Evolutionary conservation across 1,140 invertebrate genomes (phyloP).

Genomic region (Helicoverpa zea): DNA sequence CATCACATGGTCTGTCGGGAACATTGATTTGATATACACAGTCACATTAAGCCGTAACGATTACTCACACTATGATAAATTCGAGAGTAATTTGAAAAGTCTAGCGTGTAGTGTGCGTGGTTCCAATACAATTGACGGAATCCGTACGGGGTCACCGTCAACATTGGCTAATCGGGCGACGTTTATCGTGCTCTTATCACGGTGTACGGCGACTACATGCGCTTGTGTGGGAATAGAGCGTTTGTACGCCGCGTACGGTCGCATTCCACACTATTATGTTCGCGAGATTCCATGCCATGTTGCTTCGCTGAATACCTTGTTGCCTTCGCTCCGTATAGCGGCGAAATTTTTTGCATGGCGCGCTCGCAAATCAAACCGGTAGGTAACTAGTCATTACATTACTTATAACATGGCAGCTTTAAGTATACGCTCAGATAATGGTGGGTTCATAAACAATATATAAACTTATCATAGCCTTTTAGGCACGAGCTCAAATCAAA

Average conservation of each 20-base stretch:
- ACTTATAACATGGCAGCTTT: constrained; percentile 40
- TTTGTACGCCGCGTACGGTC: constrained; percentile 62
- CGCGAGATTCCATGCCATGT: constrained; percentile 74
- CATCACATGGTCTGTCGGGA: constrained; percentile 6
- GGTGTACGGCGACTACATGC: constrained; percentile 58
- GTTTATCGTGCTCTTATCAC: constrained; percentile 81
- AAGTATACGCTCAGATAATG: constrained; percentile 23
- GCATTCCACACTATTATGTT: constrained; percentile 82
- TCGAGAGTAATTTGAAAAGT: constrained; percentile 45
- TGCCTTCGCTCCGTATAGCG: constrained; percentile 66
- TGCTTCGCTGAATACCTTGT: constrained; percentile 62
- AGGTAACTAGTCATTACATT: constrained; percentile 58
- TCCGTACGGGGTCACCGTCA: constrained; percentile 67
- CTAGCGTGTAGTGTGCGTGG: constrained; percentile 42
- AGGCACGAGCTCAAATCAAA: neutral
- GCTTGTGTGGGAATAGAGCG: constrained; percentile 65
- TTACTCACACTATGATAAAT: constrained; percentile 43
- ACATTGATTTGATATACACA: constrained; percentile 41
- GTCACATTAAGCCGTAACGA: constrained; percentile 29
- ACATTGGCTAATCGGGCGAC: constrained; percentile 77
- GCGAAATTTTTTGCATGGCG: constrained; percentile 82
- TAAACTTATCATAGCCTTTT: neutral
- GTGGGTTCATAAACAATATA: neutral
- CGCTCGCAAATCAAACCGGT: constrained; percentile 81
- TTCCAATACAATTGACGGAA: constrained; percentile 44